These are phyloP conservation scores for Pipistrellus nathusii DNA, from an alignment of 2,797 vertebrate species.

Conservation along the genomic window DNA sequence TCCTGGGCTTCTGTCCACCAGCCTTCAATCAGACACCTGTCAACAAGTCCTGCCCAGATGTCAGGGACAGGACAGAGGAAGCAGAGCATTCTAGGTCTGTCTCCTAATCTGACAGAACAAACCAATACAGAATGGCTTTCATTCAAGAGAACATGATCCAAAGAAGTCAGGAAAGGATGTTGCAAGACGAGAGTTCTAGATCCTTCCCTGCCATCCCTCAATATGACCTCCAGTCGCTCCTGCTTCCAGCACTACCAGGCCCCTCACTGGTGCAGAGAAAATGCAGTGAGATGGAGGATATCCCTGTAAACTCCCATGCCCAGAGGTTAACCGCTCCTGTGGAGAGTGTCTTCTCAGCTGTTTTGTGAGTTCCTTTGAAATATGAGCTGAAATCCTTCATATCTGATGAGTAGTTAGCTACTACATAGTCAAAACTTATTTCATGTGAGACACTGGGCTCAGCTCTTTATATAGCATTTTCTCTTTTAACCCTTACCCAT, in stretches of 20 bases:
- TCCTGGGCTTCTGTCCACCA: not conserved
- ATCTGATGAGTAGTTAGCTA: not conserved
- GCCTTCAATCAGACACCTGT: not conserved
- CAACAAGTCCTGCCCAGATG: fast-evolving
- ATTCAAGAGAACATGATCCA: not conserved
- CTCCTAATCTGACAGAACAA: not conserved
- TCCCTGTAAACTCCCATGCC: too few species aligned
- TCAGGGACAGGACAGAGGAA: too few species aligned
- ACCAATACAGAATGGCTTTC: not conserved
- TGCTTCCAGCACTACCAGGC: fast-evolving
- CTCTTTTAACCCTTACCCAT: not conserved
- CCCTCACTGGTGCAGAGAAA: fast-evolving
- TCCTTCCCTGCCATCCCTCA: not conserved
- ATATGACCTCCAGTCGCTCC: not conserved
- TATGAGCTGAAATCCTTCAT: not conserved
- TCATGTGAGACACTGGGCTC: not conserved
- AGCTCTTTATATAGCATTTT: not conserved
- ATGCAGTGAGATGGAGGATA: fast-evolving
- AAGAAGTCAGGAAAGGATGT: not conserved
- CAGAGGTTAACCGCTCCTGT: not conserved
- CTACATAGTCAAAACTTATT: not conserved
- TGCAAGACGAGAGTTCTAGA: not conserved
- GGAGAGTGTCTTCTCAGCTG: not conserved
- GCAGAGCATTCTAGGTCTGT: not conserved
- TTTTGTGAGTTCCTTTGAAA: not conserved